Percentiles rank a stretch among this genome's conserved stretches.
Evolutionary conservation across 2,888 invertebrate species (phyloP).

Genomic region (Chaetogeoica ovagalla): DNA sequence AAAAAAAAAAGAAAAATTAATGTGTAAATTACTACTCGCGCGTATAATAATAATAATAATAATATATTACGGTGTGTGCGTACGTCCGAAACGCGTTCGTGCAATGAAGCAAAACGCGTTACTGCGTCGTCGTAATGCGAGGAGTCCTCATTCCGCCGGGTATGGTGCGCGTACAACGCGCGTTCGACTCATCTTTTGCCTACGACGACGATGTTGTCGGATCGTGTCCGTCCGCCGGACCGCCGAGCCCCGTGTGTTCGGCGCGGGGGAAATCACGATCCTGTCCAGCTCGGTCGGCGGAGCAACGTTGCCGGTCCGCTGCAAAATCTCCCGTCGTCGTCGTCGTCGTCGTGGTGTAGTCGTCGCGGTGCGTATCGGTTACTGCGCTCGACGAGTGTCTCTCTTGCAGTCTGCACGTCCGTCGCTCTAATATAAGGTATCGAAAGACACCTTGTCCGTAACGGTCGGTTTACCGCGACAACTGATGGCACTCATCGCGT

Average conservation of each 20-base stretch:
- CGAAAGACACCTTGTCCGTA: too few species aligned
- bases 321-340: conserved; percentile 14
- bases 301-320: conserved; percentile 2
- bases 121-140: background rate
- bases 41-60: too few species aligned
- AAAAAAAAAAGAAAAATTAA: background rate
- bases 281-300: background rate
- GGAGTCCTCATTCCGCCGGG: background rate
- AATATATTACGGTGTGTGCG: background rate
- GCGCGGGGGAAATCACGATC: conserved; percentile 45
- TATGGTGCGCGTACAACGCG: background rate
- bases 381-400: too few species aligned
- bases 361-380: background rate
- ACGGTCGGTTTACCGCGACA: too few species aligned
- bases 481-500: too few species aligned
- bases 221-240: conserved; percentile 32
- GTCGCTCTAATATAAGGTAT: too few species aligned
- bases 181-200: background rate
- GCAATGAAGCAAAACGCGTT: conserved; percentile 32
- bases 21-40: background rate
- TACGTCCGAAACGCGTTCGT: background rate
- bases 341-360: background rate
- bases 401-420: too few species aligned
- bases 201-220: conserved; percentile 10
- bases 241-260: conserved; percentile 29